Base-by-base conservation (phyloP, 2,888 invertebrate genomes). In the Villa cingulata region DNA sequence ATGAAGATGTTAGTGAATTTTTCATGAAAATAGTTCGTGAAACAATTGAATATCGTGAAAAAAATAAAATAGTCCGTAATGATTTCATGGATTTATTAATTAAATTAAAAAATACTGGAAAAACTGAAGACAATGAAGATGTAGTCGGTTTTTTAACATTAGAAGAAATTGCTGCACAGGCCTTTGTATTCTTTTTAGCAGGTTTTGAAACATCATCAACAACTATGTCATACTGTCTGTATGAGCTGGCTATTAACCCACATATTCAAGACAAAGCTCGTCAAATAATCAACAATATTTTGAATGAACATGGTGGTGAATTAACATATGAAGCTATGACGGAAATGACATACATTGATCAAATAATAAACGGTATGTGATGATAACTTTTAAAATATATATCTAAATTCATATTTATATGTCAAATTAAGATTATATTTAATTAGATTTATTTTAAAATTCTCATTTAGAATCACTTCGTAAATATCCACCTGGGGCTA, bases 121-220 rank as follows among this genome's bases (percentile, higher is more conserved):
- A 19, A 16, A 19, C 19, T n/a, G 29, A 27, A 2, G 38, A 47
- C 19, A 38, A 42, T 17, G 4, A 19, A 0, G 51, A 55, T 19
- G 53, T 52, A 4, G 16, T 42, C 0, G 47, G 48, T 1, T 50
- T 63, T 3, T 56, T 75, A 1, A 62, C 68, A 1, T 57, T 73
- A 14, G 65, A 72, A 3, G 57, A 76, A 36, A 53, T 78, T 6
- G 66, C 72, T 0, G 70, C 75, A 0, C 76, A 79, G 48, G 72
- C 74, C 3, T 67, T 74, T 29, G 58, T 73, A 1, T 76, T 80
- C 54, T 73, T 74, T 48, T 49, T 62, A 0, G 76, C 74, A 29
- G 76, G 76, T 2, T 74, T 70, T 48, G 76, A 76, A 58, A 74
- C 76, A 1, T 74, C 74, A 10, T 64, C 68, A 15, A 66, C 70